Percentiles rank a stretch among this genome's conserved stretches.
phyloP scores from a whole-genome alignment of 2,113 vertebrate species.

The Sylvilagus bachmani region DNA sequence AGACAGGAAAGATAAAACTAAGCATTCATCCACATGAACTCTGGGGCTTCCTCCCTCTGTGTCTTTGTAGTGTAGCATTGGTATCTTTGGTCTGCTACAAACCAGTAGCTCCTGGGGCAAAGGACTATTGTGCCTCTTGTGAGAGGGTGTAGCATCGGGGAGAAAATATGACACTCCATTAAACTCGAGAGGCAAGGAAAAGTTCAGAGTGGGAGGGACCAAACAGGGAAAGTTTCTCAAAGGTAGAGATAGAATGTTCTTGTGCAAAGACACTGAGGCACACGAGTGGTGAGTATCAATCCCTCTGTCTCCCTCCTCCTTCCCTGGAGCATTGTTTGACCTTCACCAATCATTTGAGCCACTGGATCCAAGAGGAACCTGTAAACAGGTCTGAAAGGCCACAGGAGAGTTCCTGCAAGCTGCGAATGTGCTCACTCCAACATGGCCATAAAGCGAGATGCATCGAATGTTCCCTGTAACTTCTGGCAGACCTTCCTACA shows the following conservation, averaged over 20 bases:
- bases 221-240: background rate
- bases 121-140: background rate
- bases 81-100: background rate
- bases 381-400: background rate
- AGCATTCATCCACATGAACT: background rate
- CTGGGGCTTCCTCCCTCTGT: background rate
- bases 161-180: background rate
- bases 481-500: background rate
- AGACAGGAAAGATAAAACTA: background rate
- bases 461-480: background rate
- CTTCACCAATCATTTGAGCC: constrained; percentile 22
- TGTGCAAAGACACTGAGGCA: background rate
- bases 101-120: background rate
- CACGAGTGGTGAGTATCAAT: no score
- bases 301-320: background rate
- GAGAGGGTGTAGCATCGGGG: no score
- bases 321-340: background rate
- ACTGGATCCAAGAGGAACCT: background rate
- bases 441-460: background rate
- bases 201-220: background rate
- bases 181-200: background rate
- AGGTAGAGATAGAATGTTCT: background rate
- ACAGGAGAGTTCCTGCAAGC: background rate
- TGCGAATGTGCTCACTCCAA: background rate
- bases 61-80: background rate